Evolutionary conservation across 2,113 vertebrate species (phyloP).

Genomic region (Gallinago undulata): DNA sequence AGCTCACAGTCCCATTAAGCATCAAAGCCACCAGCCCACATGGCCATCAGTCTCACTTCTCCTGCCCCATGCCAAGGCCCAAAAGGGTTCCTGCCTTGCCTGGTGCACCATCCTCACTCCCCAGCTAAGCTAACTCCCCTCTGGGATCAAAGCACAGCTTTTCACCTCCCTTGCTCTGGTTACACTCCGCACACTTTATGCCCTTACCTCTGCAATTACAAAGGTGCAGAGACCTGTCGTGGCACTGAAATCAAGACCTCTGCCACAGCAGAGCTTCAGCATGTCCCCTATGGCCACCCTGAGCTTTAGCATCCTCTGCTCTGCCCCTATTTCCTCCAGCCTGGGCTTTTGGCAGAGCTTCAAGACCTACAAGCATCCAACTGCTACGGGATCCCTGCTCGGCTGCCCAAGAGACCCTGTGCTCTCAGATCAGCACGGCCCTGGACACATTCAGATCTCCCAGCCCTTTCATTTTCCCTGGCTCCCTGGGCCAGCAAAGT

Average conservation of each 20-base stretch:
- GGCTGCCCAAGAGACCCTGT: rapidly evolving
- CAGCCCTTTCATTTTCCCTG: not conserved
- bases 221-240: rapidly evolving
- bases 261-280: not conserved
- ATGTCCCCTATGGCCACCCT: not conserved
- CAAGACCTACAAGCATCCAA: not conserved
- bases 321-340: not conserved
- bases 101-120: not conserved
- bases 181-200: not conserved
- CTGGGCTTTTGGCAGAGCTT: not conserved
- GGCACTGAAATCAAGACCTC: not conserved
- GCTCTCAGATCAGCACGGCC: rapidly evolving
- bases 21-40: rapidly evolving
- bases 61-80: not conserved
- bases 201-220: not conserved
- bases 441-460: not conserved
- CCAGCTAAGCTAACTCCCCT: not conserved
- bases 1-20: not conserved
- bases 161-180: not conserved
- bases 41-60: not conserved
- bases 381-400: rapidly evolving
- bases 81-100: not conserved
- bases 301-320: not conserved
- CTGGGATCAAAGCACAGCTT: not conserved
- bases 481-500: not conserved